Evolutionary conservation across 1,140 invertebrate species (phyloP), one percentile per base, ranked within the genome.

Genomic region (Araneus ventricosus): DNA sequence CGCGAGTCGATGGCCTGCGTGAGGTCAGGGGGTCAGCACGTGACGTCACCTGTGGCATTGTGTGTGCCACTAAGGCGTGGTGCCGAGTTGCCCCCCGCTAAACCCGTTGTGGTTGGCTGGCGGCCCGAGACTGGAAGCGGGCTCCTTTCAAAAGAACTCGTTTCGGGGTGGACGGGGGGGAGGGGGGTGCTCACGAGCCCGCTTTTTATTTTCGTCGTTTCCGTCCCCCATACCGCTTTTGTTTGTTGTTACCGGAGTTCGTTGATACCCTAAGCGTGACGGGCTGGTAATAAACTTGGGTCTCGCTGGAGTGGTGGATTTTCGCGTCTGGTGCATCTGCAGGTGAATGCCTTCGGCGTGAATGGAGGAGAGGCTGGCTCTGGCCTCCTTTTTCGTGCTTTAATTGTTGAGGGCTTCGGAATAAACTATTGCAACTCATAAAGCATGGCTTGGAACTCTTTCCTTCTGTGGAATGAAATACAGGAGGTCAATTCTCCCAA

Each of bases 31-130:
- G 89, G 89, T 90, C 89, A 70, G 22, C 34, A 20, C 45, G 79
- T 90, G 89, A 90, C 89, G 89, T 90, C 89, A 90, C 88, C 30
- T 20, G 41, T 41, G 39, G 67, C 70, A 63, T 90, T 63, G 88
- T 90, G 41, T 86, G 57, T 86, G 70, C 70, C 34, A 75, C 70
- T 75, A 75, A 75, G 70, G 70, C 70, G 80, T 84, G 70, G 70
- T 75, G 20, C 70, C 70, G 30, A 20, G 17, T 75, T 86, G 45
- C 84, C 84, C 84, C 41, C n/a, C 87, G 70, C 63, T 67, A 67
- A 67, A 45, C 63, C 67, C 37, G 88, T 89, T 63, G 88, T 70
- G 88, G 88, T 89, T 89, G 88, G 88, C 61, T 79, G 67, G 52
- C 52, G 22, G 84, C 52, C 84, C 84, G 84, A 61, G 84, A 86